Base-by-base conservation (phyloP, 53 echinoderm and acorn worm genomes). In the Pentamera pediparva region DNA sequence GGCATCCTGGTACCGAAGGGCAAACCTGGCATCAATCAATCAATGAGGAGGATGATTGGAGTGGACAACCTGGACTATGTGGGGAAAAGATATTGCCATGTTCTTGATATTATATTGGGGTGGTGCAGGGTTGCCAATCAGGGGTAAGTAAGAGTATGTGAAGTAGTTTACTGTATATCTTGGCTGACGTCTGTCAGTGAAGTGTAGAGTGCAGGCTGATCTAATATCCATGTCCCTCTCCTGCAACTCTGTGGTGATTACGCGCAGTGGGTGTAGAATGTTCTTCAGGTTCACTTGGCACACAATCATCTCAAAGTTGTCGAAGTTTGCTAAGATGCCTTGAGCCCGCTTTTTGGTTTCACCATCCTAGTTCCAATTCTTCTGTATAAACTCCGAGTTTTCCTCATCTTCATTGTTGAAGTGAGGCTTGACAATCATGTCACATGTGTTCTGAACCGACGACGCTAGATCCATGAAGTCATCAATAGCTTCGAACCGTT, bases 11-110 rank as follows among this genome's bases (percentile, higher is more conserved):
- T 52, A 72, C 53, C 72, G 51, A 48, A 51, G 37, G 56, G 56
- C n/a, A 56, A 56, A 56, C 56, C 56, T 56, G 56, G 56, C 56
- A 56, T 56, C 56, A 56, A 56, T 56, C n/a, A n/a, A n/a, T n/a
- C n/a, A n/a, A n/a, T n/a, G n/a, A n/a, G n/a, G n/a, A n/a, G n/a
- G n/a, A n/a, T n/a, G n/a, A n/a, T n/a, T n/a, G n/a, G n/a, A n/a
- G n/a, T n/a, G n/a, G n/a, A n/a, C n/a, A n/a, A n/a, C n/a, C n/a
- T n/a, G n/a, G n/a, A n/a, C n/a, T n/a, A n/a, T n/a, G n/a, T n/a
- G n/a, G n/a, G n/a, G n/a, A n/a, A n/a, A n/a, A n/a, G n/a, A n/a
- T n/a, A n/a, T n/a, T n/a, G n/a, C n/a, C n/a, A n/a, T n/a, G n/a
- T n/a, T n/a, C n/a, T n/a, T n/a, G n/a, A n/a, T n/a, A n/a, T n/a